Base-by-base conservation (phyloP, 2,113 vertebrate genomes). In the Amphilophus citrinellus region DNA sequence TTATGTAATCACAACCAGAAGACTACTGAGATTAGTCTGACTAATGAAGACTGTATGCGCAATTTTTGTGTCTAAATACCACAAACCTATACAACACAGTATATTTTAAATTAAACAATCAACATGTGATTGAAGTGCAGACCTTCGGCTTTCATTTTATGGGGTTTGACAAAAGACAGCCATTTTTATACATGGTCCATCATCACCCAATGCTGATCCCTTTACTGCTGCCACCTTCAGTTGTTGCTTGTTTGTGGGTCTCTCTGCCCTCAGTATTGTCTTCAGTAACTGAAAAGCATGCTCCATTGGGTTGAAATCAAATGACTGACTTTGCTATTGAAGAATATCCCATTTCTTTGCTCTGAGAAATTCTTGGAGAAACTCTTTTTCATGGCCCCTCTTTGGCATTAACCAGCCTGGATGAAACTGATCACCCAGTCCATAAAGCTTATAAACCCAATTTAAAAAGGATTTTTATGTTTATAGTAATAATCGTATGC, bases 131-230 rank as follows among this genome's bases (percentile, higher is more conserved):
- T 53, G 10, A 56, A 53, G 17, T 14, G 47, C 50, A 53, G 47
- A n/a, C 3, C 53, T 73, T 58, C 3, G 2, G 6, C 3, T 56
- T 56, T 10, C 32, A 0, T 53, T 37, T 56, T 14, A 35, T 32
- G 2, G 27, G 14, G n/a, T n/a, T 11, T 42, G 20, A 42, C 37
- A 22, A 42, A 42, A 65, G 2, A 22, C 18, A 15, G 24, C 0
- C 0, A 50, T 71, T 50, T 71, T 0, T 71, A 32, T 71, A 27
- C 24, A 53, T 24, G 20, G 42, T 11, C n/a, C 10, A n/a, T 22
- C 66, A 14, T 47, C 44, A 0, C 66, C 5, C 2, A 71, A 71
- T 6, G 30, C 18, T 10, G 44, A 53, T 20, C 3, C 44, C 6
- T 18, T 20, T 71, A 27, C 66, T 71, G 66, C 44, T 1, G 0